Conservation (phyloP, 2,113 vertebrate species). For the Tonatia bakeri region DNA sequence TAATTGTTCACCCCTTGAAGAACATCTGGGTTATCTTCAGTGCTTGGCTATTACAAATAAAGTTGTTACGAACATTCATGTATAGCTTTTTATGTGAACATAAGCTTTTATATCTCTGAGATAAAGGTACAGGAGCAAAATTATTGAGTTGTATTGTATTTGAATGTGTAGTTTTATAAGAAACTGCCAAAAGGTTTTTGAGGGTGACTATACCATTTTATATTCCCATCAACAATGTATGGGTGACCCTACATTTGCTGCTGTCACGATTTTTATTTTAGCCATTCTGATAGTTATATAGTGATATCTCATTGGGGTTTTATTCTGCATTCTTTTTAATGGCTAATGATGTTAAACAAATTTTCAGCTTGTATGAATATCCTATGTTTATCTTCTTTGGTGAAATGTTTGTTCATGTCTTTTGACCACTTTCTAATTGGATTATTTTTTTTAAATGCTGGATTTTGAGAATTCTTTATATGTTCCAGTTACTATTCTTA, state of each 20-base stretch:
- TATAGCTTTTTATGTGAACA: background rate
- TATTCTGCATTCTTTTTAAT: background rate
- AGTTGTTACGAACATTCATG: background rate
- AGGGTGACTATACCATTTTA: background rate
- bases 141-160: background rate
- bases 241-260: background rate
- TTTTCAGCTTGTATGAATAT: background rate
- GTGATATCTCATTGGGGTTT: background rate
- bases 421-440: background rate
- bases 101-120: background rate
- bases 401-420: background rate
- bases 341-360: background rate
- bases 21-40: background rate
- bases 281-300: background rate
- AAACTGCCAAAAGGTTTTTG: background rate
- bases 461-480: background rate
- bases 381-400: background rate
- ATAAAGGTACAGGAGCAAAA: background rate
- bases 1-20: background rate
- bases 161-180: background rate
- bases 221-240: background rate
- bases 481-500: background rate
- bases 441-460: background rate
- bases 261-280: background rate
- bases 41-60: background rate